Percentiles rank a stretch among this genome's conserved stretches.
These are phyloP conservation scores for Rhagophthalmus giganteus DNA, from an alignment of 2,888 invertebrate genomes.

Conservation along the genomic window DNA sequence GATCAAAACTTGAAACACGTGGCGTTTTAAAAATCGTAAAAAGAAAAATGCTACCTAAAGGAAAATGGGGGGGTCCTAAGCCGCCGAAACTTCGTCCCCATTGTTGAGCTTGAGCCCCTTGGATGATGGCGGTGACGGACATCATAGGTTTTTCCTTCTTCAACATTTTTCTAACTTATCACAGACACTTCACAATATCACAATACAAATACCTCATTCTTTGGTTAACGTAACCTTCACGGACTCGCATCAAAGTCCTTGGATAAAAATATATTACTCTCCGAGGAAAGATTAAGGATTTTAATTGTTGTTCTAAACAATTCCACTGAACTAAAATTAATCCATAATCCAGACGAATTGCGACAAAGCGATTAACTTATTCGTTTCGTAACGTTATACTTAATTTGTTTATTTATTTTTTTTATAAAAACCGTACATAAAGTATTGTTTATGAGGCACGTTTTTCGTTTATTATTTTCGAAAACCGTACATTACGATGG, in stretches of 20 bases:
- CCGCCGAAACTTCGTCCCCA: conserved; percentile 65
- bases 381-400: not conserved
- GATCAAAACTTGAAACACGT: conserved; percentile 17
- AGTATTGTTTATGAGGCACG: no score
- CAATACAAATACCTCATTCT: conserved; percentile 30
- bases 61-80: conserved; percentile 49
- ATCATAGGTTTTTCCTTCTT: conserved; percentile 87
- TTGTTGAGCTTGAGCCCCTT: conserved; percentile 65
- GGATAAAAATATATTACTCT: conserved; percentile 29
- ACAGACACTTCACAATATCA: conserved; percentile 35
- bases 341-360: conserved; percentile 10
- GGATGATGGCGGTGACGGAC: conserved; percentile 82
- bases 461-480: no score
- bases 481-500: no score
- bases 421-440: not conserved
- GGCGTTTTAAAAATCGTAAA: no score
- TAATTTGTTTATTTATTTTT: not conserved
- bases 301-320: conserved; percentile 25
- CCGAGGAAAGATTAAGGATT: conserved; percentile 18
- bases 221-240: conserved; percentile 30
- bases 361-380: not conserved
- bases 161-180: conserved; percentile 62
- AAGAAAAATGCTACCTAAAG: conserved; percentile 42
- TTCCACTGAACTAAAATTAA: conserved; percentile 15
- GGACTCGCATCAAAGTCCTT: conserved; percentile 31